Conservation (phyloP, 2,113 vertebrate species). For the Apteryx mantelli region DNA sequence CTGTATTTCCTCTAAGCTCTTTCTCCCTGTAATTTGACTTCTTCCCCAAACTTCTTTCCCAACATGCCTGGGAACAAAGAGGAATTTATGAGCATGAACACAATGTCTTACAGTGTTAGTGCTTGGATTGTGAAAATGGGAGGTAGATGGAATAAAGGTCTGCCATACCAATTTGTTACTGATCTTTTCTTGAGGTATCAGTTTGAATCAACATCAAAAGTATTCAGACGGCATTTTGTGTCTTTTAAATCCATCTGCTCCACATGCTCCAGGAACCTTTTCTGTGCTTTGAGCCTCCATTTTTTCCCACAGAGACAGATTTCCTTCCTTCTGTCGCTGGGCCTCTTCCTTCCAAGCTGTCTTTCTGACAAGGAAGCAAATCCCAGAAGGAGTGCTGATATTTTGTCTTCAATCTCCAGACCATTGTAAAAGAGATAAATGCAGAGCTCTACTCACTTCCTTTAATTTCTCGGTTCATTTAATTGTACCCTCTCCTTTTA, state of each 20-base stretch:
- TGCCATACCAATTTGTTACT: background rate
- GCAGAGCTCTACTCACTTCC: background rate
- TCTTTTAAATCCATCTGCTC: background rate
- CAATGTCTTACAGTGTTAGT: background rate
- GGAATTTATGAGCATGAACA: background rate
- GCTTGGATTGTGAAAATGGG: background rate
- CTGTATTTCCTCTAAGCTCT: background rate
- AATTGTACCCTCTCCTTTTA: background rate
- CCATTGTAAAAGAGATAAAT: background rate
- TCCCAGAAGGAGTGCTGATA: background rate
- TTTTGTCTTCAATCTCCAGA: background rate
- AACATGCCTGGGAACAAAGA: background rate
- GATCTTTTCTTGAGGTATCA: constrained; percentile 7
- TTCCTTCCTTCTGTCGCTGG: background rate
- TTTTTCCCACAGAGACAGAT: background rate
- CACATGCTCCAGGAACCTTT: background rate
- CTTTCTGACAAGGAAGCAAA: constrained; percentile 8
- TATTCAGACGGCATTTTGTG: background rate
- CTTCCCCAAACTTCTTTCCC: background rate
- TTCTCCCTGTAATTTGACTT: background rate
- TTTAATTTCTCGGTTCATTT: background rate
- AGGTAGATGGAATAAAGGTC: background rate
- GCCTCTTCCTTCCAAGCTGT: background rate
- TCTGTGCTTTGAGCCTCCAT: background rate
- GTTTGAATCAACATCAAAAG: background rate